Percentiles rank a stretch among this genome's conserved stretches.
Conservation (phyloP, 2,888 invertebrate species). For the Laothoe populi region DNA sequence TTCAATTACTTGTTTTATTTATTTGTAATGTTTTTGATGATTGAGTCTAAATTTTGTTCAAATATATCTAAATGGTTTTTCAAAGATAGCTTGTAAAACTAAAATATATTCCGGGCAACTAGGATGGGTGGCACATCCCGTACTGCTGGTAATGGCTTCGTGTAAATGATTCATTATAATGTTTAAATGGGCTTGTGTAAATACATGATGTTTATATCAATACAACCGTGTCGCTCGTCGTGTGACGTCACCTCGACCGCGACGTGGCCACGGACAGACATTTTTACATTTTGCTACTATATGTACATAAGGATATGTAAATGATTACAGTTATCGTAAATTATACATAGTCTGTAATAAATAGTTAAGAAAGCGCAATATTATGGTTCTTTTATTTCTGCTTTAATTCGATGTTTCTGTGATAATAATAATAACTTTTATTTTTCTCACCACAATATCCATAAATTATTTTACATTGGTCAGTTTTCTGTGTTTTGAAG, state of each 20-base stretch:
- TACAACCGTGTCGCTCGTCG: constrained; percentile 45
- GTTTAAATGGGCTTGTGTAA: constrained; percentile 55
- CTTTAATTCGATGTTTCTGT: background rate
- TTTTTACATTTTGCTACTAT: constrained; percentile 81
- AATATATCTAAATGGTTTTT: no score
- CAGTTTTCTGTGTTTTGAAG: no score
- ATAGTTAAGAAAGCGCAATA: constrained; percentile 70
- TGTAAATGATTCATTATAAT: background rate
- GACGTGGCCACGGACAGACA: constrained; percentile 28
- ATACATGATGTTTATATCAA: constrained; percentile 67
- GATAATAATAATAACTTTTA: background rate
- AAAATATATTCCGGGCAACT: no score
- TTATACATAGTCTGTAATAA: constrained; percentile 82
- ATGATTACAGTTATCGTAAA: constrained; percentile 76
- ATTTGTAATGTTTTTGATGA: no score
- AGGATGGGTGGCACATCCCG: no score
- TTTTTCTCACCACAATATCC: no score
- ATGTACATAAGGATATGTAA: constrained; percentile 81
- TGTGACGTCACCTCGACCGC: constrained; percentile 33
- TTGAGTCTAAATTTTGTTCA: no score
- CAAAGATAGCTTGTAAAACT: no score
- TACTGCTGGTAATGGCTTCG: background rate
- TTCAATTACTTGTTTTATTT: no score
- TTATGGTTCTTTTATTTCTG: constrained; percentile 43
- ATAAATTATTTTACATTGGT: no score